phyloP scores from a whole-genome alignment of 2,888 invertebrate species.

The Watsonalla binaria region DNA sequence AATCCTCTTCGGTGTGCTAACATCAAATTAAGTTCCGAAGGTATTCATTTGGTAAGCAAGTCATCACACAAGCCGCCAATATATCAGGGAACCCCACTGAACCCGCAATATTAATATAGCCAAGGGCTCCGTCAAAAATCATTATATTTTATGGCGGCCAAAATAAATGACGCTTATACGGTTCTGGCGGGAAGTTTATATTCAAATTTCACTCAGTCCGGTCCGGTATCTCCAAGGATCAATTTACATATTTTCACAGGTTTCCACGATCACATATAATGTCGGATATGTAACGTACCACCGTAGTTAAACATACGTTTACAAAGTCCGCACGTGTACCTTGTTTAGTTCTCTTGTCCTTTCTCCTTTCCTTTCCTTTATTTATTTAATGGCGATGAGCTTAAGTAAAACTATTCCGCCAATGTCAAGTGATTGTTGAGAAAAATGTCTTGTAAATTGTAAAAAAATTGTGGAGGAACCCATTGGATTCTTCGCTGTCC shows the following conservation, averaged over 20 bases:
- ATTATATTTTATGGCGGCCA: slow-evolving; percentile 75
- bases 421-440: too few species aligned
- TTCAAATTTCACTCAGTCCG: slow-evolving; percentile 73
- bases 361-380: too few species aligned
- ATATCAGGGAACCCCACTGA: slow-evolving; percentile 35
- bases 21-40: slow-evolving; percentile 1
- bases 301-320: slow-evolving; percentile 26
- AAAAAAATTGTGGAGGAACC: too few species aligned
- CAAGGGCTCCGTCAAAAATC: slow-evolving; percentile 72
- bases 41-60: slow-evolving; percentile 31
- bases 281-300: slow-evolving; percentile 47
- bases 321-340: slow-evolving; percentile 1
- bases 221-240: slow-evolving; percentile 76
- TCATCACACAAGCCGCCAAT: slow-evolving; percentile 49
- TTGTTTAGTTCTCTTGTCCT: neutral
- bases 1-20: slow-evolving; percentile 5
- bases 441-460: too few species aligned
- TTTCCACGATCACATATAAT: slow-evolving; percentile 67
- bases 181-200: slow-evolving; percentile 69
- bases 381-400: too few species aligned
- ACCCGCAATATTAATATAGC: slow-evolving; percentile 69
- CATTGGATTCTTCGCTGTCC: too few species aligned
- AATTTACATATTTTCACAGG: slow-evolving; percentile 78
- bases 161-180: slow-evolving; percentile 76
- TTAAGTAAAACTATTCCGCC: too few species aligned